Evolutionary conservation across 2,888 invertebrate genomes (phyloP), one percentile per base, ranked within the genome.

Genomic region (Buathra laborator): DNA sequence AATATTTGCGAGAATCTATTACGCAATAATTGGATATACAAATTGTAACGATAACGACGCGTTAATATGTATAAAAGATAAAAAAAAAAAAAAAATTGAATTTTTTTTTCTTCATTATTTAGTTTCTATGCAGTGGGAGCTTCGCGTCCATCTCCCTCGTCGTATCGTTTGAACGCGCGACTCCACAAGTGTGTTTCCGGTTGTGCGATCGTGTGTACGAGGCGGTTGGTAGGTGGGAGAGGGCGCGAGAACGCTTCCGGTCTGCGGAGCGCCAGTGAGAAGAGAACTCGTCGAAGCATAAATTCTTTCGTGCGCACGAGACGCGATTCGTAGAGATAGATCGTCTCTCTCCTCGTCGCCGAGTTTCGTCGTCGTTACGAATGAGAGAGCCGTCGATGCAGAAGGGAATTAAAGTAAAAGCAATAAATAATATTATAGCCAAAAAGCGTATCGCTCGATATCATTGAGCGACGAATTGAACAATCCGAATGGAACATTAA

Each of bases 211-310:
- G 29, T 59, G 12, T 29, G 29, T 29, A 29, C 29, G 29, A 48
- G 12, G 59, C 59, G 59, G 29, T 29, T 83, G 84, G 83, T 64
- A 68, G 67, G 83, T 81, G 82, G 77, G 85, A 81, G 77, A 84
- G 67, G 59, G 66, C 48, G 59, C 77, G 78, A 70, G 85, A 79
- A 51, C 82, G 62, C 86, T 86, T 87, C 87, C 87, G 85, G 83
- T 81, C 64, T 62, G 62, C n/a, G 53, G 43, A 56, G 46, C 68
- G 72, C 48, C 78, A 56, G 70, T 56, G 74, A 81, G 75, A 75
- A 67, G 83, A 81, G 70, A 72, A 74, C 53, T 80, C 89, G 88
- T 82, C 88, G 85, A 84, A 90, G 87, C 90, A 85, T 87, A 82
- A 87, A 85, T 70, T 46, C 67, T 64, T 74, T 66, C 66, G 76